Evolutionary conservation across 2,888 invertebrate species (phyloP).

Genomic region (Rhamnusium bicolor): DNA sequence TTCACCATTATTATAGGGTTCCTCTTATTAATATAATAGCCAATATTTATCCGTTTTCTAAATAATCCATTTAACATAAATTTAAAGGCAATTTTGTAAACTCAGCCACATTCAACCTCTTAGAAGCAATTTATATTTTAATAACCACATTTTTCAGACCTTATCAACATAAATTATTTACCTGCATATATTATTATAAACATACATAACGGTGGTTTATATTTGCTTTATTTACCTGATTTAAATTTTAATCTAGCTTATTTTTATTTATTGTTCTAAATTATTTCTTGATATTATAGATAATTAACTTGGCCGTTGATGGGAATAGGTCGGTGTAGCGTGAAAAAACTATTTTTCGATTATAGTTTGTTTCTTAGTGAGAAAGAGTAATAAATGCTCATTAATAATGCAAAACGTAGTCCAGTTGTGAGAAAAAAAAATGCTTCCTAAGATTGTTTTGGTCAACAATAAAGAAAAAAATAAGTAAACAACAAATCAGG

Average conservation of each 20-base stretch:
- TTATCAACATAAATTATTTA: constrained; percentile 50
- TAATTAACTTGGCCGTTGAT: too few relatives aligned
- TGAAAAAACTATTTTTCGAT: too few relatives aligned
- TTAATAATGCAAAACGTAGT: too few relatives aligned
- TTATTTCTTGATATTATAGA: background rate
- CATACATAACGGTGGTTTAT: constrained; percentile 45
- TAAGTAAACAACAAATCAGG: too few relatives aligned
- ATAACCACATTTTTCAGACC: constrained; percentile 54
- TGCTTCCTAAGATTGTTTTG: too few relatives aligned
- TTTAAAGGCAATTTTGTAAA: constrained; percentile 57
- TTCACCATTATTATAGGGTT: constrained; percentile 48
- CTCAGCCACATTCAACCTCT: constrained; percentile 48
- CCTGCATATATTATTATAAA: constrained; percentile 33
- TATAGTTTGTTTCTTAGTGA: too few relatives aligned
- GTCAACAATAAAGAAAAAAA: too few relatives aligned
- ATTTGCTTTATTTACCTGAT: constrained; percentile 14
- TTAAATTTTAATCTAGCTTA: background rate
- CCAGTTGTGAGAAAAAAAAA: too few relatives aligned
- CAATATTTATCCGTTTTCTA: constrained; percentile 62
- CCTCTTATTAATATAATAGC: constrained; percentile 62
- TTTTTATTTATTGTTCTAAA: background rate
- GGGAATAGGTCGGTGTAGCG: too few relatives aligned
- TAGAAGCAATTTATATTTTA: constrained; percentile 56
- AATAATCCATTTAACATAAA: constrained; percentile 63
- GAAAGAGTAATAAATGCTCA: too few relatives aligned